A percentile compares a stretch with the other conserved stretches of the same genome.
Conservation (phyloP, 2,888 invertebrate species). For the Norana najaformis region DNA sequence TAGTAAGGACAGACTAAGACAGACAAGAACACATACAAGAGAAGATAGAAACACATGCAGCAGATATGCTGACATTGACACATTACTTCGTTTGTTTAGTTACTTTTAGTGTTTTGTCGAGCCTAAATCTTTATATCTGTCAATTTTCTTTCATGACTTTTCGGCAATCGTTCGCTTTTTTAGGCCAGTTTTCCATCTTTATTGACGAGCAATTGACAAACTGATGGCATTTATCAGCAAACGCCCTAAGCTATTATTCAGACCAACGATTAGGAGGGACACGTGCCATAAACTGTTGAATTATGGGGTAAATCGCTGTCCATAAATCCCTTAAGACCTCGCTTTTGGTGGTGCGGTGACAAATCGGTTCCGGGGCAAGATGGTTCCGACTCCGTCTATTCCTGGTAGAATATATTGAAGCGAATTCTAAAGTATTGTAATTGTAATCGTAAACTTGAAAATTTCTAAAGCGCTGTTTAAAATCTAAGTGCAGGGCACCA, state of each 20-base stretch:
- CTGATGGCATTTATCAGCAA: neutral
- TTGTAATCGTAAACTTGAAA: neutral
- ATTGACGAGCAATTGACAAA: neutral
- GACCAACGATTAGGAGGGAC: neutral
- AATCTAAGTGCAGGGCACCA: neutral
- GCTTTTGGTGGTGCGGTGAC: neutral
- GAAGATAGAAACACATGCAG: no score
- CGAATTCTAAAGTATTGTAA: neutral
- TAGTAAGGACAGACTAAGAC: no score
- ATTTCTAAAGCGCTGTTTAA: neutral
- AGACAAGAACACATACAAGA: no score
- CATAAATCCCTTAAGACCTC: neutral
- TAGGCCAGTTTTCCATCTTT: neutral
- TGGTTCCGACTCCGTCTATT: neutral
- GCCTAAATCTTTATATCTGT: neutral
- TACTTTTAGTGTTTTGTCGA: neutral
- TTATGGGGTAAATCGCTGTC: neutral
- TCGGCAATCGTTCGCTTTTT: neutral
- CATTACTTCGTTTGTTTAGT: neutral
- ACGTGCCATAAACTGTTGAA: slow-evolving; percentile 6
- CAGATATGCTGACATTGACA: no score
- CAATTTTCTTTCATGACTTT: neutral
- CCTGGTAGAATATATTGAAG: neutral
- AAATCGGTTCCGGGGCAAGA: neutral
- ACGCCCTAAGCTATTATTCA: neutral